A percentile compares a stretch with the other conserved stretches of the same genome.
Evolutionary conservation across 2,113 vertebrate genomes (phyloP).

Genomic region (Entelurus aequoreus): DNA sequence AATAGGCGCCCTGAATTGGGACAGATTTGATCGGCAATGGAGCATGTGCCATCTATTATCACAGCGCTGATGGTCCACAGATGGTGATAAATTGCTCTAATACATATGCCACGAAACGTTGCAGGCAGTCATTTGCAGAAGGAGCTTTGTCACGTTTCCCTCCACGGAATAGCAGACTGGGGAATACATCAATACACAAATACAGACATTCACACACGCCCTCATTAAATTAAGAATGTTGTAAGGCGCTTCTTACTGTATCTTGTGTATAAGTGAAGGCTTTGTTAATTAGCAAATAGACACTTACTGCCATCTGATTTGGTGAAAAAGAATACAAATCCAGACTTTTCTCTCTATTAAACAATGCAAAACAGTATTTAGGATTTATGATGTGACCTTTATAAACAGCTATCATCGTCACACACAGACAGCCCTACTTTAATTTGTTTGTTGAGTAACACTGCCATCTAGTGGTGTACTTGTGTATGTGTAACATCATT

Average conservation of each 20-base stretch:
- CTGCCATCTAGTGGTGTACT: constrained; percentile 58
- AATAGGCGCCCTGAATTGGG: constrained; percentile 14
- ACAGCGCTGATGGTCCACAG: constrained; percentile 51
- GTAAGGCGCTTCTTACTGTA: constrained; percentile 9
- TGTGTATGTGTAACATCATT: not conserved
- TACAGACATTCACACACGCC: constrained; percentile 11
- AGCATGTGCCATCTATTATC: constrained; percentile 49
- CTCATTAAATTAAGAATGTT: constrained; percentile 21
- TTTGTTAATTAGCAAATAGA: constrained; percentile 34
- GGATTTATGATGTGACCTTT: constrained; percentile 3
- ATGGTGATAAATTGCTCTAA: constrained; percentile 59
- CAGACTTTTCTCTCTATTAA: constrained; percentile 12
- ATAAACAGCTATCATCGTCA: not conserved
- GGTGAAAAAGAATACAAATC: constrained; percentile 17
- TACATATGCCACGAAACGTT: constrained; percentile 37
- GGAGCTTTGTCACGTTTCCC: constrained; percentile 42
- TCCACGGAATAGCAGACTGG: constrained; percentile 17
- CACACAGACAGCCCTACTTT: not conserved
- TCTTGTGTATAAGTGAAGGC: constrained; percentile 26
- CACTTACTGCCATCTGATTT: constrained; percentile 19
- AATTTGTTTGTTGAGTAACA: constrained; percentile 39
- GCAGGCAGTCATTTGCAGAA: constrained; percentile 39
- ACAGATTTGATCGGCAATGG: constrained; percentile 25
- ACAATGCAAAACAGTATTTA: constrained; percentile 6
- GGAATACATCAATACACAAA: constrained; percentile 1